Percentiles rank a stretch among this genome's conserved stretches.
Conservation (phyloP, 2,888 invertebrate species). For the Teinopalpus imperialis region DNA sequence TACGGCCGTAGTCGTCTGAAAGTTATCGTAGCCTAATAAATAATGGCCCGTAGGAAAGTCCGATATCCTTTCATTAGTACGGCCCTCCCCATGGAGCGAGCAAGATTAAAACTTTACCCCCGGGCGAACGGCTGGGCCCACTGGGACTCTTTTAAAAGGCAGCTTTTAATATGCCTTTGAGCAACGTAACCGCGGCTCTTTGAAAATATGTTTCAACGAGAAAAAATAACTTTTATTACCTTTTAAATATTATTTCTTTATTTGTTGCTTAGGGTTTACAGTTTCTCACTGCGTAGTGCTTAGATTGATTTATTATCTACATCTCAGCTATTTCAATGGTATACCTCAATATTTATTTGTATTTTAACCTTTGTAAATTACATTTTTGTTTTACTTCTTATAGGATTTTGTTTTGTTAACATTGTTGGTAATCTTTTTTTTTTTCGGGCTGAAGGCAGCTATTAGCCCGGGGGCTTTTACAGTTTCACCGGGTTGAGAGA, state of each 20-base stretch:
- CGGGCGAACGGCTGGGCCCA: conserved; percentile 54
- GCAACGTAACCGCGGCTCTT: conserved; percentile 17
- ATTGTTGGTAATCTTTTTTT: too few relatives aligned
- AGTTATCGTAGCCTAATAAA: conserved; percentile 74
- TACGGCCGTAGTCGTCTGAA: conserved; percentile 60
- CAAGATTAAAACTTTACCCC: conserved; percentile 77
- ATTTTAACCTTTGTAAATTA: too few relatives aligned
- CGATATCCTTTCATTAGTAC: conserved; percentile 81
- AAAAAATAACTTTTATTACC: conserved; percentile 11
- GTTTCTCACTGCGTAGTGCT: too few relatives aligned
- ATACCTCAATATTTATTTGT: too few relatives aligned
- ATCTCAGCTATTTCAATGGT: too few relatives aligned
- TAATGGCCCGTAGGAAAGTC: conserved; percentile 75
- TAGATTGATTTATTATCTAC: too few relatives aligned
- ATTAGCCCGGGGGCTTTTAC: too few relatives aligned
- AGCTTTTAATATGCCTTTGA: conserved; percentile 53
- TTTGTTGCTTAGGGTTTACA: too few relatives aligned
- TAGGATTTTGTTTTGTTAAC: too few relatives aligned
- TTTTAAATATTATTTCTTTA: neutral
- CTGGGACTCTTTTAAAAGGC: conserved; percentile 54
- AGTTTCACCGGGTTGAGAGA: too few relatives aligned
- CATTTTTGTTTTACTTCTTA: too few relatives aligned
- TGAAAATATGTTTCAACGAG: conserved; percentile 16
- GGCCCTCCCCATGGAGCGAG: conserved; percentile 55
- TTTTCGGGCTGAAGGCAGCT: too few relatives aligned